A percentile compares a stretch with the other conserved stretches of the same genome.
These are phyloP conservation scores for Gambusia affinis DNA, from an alignment of 2,113 vertebrate species.

Conservation along the genomic window DNA sequence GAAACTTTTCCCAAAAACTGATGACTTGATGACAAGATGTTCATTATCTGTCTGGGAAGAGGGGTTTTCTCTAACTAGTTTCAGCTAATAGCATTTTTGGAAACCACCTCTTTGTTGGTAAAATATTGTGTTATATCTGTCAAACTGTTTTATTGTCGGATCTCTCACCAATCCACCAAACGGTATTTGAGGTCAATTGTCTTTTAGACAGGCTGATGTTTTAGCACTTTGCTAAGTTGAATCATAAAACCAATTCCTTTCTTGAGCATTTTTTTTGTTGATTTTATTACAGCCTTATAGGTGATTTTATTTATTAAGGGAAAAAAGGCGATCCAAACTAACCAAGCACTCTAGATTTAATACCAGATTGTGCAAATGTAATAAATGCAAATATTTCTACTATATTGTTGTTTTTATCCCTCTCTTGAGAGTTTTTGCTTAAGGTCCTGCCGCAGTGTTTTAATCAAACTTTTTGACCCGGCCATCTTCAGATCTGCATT, in stretches of 20 bases:
- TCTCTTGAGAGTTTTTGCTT: not conserved
- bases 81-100: not conserved
- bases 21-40: slow-evolving; percentile 3
- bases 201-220: not conserved
- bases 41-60: not conserved
- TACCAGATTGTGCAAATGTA: not conserved
- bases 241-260: too few species aligned
- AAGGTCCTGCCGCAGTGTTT: too few species aligned
- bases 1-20: slow-evolving; percentile 15
- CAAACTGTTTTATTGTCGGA: not conserved
- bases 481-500: not conserved
- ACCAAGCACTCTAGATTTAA: not conserved
- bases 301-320: too few species aligned
- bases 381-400: not conserved
- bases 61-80: not conserved
- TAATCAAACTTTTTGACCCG: not conserved
- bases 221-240: not conserved
- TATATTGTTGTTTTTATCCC: not conserved
- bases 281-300: not conserved
- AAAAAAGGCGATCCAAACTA: not conserved
- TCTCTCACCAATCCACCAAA: not conserved
- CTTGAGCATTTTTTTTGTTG: too few species aligned
- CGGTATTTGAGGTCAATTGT: not conserved
- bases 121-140: not conserved
- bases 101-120: not conserved